Percentiles rank a stretch among this genome's conserved stretches.
Evolutionary conservation across 2,113 vertebrate genomes (phyloP).

Genomic region (Brachyhypopomus gauderio): DNA sequence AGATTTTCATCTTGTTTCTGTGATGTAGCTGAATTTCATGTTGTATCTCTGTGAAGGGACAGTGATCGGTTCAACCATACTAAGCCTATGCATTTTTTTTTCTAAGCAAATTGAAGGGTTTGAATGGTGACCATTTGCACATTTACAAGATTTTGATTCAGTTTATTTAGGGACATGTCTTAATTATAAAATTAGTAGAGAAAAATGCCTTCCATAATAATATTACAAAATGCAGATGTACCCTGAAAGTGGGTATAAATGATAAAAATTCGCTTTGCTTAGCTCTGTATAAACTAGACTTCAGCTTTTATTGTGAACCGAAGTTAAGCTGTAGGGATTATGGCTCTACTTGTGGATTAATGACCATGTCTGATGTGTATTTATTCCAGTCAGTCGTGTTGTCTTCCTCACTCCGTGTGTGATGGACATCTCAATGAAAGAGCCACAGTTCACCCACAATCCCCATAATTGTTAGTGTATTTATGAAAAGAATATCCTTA

Average conservation of each 20-base stretch:
- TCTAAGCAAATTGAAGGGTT: not conserved
- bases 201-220: not conserved
- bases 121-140: slow-evolving; percentile 18
- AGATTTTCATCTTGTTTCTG: not conserved
- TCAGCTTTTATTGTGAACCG: not conserved
- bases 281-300: not conserved
- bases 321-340: not conserved
- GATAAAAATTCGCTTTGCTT: slow-evolving; percentile 1
- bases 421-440: no score
- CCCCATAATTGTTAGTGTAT: no score
- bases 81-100: not conserved
- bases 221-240: slow-evolving; percentile 1
- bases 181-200: slow-evolving; percentile 11
- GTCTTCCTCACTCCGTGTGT: not conserved
- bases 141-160: slow-evolving; percentile 26
- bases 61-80: not conserved
- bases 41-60: not conserved
- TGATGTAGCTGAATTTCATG: not conserved
- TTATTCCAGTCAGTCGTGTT: not conserved
- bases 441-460: no score
- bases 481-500: no score
- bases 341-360: not conserved
- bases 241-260: slow-evolving; percentile 10
- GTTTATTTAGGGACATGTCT: not conserved
- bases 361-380: slow-evolving; percentile 15